These are phyloP conservation scores for Probosciger aterrimus DNA, from an alignment of 2,113 vertebrate genomes.

Conservation along the genomic window DNA sequence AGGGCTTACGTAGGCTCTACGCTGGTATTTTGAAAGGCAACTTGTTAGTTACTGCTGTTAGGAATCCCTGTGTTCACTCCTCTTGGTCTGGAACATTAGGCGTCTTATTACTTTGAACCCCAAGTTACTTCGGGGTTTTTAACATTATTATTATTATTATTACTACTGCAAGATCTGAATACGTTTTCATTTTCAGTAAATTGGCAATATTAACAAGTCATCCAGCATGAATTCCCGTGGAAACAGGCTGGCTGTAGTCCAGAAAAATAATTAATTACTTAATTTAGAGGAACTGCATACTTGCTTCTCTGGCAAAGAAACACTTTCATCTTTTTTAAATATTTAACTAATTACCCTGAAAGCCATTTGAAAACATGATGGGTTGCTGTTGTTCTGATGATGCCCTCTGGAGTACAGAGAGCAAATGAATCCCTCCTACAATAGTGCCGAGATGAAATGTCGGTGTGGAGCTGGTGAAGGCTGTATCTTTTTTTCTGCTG, in stretches of 20 bases:
- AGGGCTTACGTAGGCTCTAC: not conserved
- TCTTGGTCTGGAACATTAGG: not conserved
- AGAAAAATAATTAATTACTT: not conserved
- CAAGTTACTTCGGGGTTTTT: fast-evolving
- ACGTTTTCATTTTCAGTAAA: not conserved
- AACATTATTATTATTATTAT: not conserved
- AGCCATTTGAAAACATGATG: not conserved
- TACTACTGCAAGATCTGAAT: not conserved
- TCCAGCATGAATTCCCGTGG: not conserved
- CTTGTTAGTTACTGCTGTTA: not conserved
- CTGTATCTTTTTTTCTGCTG: not conserved
- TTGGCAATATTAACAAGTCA: not conserved
- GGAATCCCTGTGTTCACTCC: not conserved
- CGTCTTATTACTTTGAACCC: not conserved
- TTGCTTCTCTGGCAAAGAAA: not conserved
- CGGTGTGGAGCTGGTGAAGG: fast-evolving
- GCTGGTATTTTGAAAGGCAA: not conserved
- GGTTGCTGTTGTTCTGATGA: not conserved
- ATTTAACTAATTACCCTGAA: not conserved
- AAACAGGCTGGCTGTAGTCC: not conserved
- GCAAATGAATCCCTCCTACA: fast-evolving
- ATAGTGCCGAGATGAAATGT: not conserved
- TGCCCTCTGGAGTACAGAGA: not conserved
- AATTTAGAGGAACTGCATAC: not conserved
- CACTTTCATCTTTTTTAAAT: not conserved